Evolutionary conservation across 2,797 vertebrate genomes (phyloP).

Genomic region (Heliangelus exortis): DNA sequence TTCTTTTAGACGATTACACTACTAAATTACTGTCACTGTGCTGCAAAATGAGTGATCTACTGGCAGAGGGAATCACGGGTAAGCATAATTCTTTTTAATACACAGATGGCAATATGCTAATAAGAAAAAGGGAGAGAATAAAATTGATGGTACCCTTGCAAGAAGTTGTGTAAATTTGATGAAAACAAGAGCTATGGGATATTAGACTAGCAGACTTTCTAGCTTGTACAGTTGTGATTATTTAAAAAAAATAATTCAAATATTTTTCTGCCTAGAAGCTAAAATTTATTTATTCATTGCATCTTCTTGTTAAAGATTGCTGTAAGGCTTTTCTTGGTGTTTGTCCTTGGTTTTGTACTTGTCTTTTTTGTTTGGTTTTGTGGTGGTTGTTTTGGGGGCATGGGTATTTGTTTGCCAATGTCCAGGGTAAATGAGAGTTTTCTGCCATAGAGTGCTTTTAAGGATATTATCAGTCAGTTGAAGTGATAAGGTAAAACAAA

Average conservation of each 20-base stretch:
- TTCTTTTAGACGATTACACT: conserved; percentile 94
- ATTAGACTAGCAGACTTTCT: not conserved
- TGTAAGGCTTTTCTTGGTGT: not conserved
- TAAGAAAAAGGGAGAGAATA: not conserved
- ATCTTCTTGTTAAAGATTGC: not conserved
- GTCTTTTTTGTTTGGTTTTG: not conserved
- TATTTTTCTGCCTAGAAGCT: not conserved
- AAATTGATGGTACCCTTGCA: not conserved
- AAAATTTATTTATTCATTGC: fast-evolving
- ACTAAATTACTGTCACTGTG: conserved; percentile 92
- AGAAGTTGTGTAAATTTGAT: not conserved
- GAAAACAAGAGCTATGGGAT: not conserved
- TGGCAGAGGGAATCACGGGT: conserved; percentile 94
- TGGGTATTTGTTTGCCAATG: not conserved
- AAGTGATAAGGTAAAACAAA: not conserved
- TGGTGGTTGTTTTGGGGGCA: fast-evolving
- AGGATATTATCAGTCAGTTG: not conserved
- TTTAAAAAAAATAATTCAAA: not conserved
- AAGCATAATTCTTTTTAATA: conserved; percentile 38
- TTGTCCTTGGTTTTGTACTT: not conserved
- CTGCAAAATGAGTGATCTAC: conserved; percentile 95
- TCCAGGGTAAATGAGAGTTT: not conserved
- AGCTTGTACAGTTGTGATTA: not conserved
- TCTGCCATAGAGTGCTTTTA: not conserved
- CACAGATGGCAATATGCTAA: not conserved